Conservation (phyloP, 2,888 invertebrate species). For the Adela reaumurella region DNA sequence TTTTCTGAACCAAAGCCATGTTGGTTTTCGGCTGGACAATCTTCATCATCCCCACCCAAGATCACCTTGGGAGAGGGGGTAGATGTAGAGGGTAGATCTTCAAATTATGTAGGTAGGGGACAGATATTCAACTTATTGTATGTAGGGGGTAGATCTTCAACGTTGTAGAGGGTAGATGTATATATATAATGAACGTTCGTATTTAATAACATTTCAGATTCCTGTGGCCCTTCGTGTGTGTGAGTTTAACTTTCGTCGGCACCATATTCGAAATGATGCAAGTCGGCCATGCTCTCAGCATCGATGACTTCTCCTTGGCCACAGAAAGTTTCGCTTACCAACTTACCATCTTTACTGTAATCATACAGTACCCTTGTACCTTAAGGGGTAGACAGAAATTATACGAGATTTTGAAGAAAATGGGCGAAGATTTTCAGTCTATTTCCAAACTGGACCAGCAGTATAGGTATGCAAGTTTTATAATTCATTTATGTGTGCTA, state of each 20-base stretch:
- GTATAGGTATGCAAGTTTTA: slow-evolving; percentile 20
- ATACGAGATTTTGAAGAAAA: slow-evolving; percentile 18
- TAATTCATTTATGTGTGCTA: too few relatives aligned
- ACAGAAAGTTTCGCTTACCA: slow-evolving; percentile 31
- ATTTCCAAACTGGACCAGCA: slow-evolving; percentile 20
- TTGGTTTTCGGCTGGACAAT: too few relatives aligned
- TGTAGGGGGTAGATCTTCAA: too few relatives aligned
- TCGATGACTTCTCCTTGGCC: slow-evolving; percentile 24
- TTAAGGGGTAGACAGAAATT: slow-evolving; percentile 18
- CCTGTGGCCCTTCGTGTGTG: slow-evolving; percentile 20
- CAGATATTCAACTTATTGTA: too few relatives aligned
- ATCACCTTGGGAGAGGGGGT: too few relatives aligned
- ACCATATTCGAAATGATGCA: slow-evolving; percentile 18
- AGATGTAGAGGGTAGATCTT: too few relatives aligned
- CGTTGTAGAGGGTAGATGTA: too few relatives aligned
- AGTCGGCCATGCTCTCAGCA: slow-evolving; percentile 18
- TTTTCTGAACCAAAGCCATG: too few relatives aligned
- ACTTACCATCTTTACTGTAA: slow-evolving; percentile 17
- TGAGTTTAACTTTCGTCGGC: slow-evolving; percentile 13
- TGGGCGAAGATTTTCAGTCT: slow-evolving; percentile 25
- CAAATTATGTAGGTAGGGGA: too few relatives aligned
- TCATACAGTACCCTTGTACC: slow-evolving; percentile 19
- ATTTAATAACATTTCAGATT: slow-evolving; percentile 17
- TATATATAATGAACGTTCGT: too few relatives aligned
- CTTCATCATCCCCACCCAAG: too few relatives aligned